A percentile compares a stretch with the other conserved stretches of the same genome.
These are phyloP conservation scores for Rhizomys pruinosus DNA, from an alignment of 2,113 vertebrate species.

Conservation along the genomic window DNA sequence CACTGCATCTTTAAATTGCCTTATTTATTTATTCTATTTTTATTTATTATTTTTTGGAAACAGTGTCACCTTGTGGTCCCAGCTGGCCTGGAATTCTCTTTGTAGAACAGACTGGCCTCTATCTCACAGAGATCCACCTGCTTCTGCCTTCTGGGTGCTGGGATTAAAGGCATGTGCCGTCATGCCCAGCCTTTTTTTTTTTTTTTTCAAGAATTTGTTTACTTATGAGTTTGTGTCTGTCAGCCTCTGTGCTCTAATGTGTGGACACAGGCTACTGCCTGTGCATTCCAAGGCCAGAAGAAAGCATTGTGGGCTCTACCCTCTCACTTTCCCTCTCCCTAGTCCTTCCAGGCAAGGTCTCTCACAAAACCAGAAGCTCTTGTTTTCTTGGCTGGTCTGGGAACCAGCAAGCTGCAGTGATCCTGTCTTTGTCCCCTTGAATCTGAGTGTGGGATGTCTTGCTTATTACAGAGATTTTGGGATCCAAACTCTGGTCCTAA, in stretches of 20 bases:
- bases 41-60: too few species aligned
- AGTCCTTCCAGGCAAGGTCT: background rate
- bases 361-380: background rate
- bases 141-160: too few species aligned
- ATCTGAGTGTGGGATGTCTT: background rate
- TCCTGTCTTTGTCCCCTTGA: background rate
- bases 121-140: too few species aligned
- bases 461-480: background rate
- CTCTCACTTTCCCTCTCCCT: background rate
- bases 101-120: too few species aligned
- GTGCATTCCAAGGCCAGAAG: background rate
- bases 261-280: background rate
- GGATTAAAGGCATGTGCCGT: too few species aligned
- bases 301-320: too few species aligned
- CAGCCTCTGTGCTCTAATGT: background rate
- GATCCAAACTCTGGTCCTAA: background rate
- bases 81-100: too few species aligned
- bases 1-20: background rate
- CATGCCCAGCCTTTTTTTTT: too few species aligned
- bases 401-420: too few species aligned
- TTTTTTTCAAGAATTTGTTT: background rate
- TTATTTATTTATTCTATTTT: too few species aligned
- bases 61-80: too few species aligned
- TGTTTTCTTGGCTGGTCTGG: background rate
- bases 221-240: background rate